These are phyloP conservation scores for Rhincodon typus DNA, from an alignment of 2,797 vertebrate genomes.

Conservation along the genomic window DNA sequence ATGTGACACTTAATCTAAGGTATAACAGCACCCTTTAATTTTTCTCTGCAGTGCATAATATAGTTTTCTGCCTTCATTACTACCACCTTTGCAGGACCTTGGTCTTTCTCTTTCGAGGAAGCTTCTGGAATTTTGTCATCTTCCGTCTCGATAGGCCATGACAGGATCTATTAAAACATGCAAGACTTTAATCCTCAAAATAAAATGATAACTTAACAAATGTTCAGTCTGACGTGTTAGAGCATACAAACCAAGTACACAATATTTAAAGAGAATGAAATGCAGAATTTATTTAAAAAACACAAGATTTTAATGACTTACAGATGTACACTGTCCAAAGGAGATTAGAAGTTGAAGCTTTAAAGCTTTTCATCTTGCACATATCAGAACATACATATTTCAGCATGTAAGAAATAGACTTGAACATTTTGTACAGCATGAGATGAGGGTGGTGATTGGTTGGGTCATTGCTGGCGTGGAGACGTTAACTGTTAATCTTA, in stretches of 20 bases:
- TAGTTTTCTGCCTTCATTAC: not conserved
- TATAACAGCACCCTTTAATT: not conserved
- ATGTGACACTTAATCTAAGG: not conserved
- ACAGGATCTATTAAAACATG: conserved; percentile 2
- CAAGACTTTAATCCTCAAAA: not conserved
- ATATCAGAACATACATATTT: too few species aligned
- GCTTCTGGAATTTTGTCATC: not conserved
- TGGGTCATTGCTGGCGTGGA: too few species aligned
- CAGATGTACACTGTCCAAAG: not conserved
- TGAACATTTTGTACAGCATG: too few species aligned
- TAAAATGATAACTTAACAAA: not conserved
- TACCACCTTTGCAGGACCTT: conserved; percentile 6
- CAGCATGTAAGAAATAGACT: too few species aligned
- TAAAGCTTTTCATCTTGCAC: too few species aligned
- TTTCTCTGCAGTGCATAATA: not conserved
- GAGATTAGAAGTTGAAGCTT: not conserved
- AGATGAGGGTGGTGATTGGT: too few species aligned
- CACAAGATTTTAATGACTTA: not conserved
- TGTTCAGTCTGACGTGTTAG: not conserved
- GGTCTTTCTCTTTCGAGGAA: not conserved
- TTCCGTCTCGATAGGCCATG: not conserved
- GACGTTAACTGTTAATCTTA: too few species aligned
- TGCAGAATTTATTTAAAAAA: not conserved
- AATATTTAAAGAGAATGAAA: not conserved
- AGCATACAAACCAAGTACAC: not conserved